Evolutionary conservation across 2,113 vertebrate species (phyloP).

Genomic region (Dipodomys stephensi): DNA sequence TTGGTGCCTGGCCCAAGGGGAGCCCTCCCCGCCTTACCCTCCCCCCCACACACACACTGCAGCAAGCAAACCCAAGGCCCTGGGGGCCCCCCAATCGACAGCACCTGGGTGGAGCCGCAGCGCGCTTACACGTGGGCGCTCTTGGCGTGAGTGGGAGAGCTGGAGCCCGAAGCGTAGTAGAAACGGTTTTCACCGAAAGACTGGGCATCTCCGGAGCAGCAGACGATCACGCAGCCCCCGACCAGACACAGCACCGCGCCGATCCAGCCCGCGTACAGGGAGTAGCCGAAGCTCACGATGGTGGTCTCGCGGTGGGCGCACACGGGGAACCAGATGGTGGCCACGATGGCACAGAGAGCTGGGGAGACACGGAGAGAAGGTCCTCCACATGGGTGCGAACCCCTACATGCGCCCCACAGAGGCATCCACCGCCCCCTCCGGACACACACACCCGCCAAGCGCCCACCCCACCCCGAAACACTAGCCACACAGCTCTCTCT

Average conservation of each 20-base stretch:
- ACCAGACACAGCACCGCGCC: slow-evolving; percentile 93
- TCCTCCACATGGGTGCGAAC: no score
- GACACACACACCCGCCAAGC: neutral
- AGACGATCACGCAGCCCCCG: slow-evolving; percentile 91
- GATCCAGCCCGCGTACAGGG: slow-evolving; percentile 95
- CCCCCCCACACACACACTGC: neutral
- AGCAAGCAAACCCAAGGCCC: slow-evolving; percentile 67
- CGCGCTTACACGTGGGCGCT: slow-evolving; percentile 92
- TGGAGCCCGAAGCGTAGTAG: slow-evolving; percentile 94
- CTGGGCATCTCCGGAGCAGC: slow-evolving; percentile 88
- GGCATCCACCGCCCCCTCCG: neutral
- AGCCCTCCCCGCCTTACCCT: neutral
- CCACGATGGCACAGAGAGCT: slow-evolving; percentile 92
- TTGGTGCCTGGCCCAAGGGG: slow-evolving; percentile 71
- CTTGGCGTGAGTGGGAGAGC: slow-evolving; percentile 94
- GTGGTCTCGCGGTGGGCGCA: slow-evolving; percentile 90
- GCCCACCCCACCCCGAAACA: neutral
- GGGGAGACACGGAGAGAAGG: slow-evolving; percentile 66
- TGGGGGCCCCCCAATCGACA: slow-evolving; percentile 72
- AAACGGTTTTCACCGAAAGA: slow-evolving; percentile 93
- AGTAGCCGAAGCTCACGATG: slow-evolving; percentile 96
- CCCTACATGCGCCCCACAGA: no score
- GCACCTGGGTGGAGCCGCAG: slow-evolving; percentile 64
- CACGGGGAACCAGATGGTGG: slow-evolving; percentile 96
- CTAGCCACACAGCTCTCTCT: neutral